A percentile compares a stretch with the other conserved stretches of the same genome.
Conservation (phyloP, 2,113 vertebrate genomes). For the Vulpes ferrilata region DNA sequence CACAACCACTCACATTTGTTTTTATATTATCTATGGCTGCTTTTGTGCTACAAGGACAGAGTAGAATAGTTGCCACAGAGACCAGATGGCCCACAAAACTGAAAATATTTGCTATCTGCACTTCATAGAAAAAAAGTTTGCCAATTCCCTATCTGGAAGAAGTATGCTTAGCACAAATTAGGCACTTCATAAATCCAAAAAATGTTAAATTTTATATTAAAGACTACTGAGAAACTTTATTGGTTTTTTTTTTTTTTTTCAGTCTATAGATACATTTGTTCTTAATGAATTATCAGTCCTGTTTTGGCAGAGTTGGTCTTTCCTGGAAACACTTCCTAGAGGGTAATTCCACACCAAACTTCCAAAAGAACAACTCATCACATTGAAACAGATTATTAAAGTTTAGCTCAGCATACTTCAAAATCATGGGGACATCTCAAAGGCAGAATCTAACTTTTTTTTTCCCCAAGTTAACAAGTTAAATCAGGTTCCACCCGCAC, state of each 20-base stretch:
- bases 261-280: background rate
- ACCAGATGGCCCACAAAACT: background rate
- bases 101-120: background rate
- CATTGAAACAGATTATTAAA: background rate
- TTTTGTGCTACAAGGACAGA: background rate
- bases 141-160: background rate
- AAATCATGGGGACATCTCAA: background rate
- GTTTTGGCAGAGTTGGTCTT: background rate
- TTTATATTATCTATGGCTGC: background rate
- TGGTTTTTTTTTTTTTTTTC: background rate
- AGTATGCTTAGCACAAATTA: background rate
- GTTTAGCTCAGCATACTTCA: conserved; percentile 1
- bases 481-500: background rate
- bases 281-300: background rate
- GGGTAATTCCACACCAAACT: background rate
- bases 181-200: background rate
- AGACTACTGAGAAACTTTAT: background rate
- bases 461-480: background rate
- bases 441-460: background rate
- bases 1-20: background rate
- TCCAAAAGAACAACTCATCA: background rate
- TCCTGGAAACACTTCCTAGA: background rate
- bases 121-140: background rate
- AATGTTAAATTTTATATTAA: background rate
- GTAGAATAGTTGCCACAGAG: background rate